phyloP scores from a whole-genome alignment of 2,888 invertebrate species.

The Amiota minor region DNA sequence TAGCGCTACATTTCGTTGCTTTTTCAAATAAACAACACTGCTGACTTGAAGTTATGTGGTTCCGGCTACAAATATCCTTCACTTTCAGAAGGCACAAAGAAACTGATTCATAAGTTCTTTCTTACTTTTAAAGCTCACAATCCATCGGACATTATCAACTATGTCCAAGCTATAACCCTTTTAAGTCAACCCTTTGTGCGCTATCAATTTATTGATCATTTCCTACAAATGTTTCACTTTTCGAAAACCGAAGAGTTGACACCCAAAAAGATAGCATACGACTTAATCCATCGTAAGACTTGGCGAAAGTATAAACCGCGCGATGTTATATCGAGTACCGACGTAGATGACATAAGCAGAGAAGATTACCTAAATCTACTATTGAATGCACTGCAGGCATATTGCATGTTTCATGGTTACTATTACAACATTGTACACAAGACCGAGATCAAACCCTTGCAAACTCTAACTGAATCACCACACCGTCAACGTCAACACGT shows the following conservation, averaged over 20 bases:
- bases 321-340: slow-evolving; percentile 7
- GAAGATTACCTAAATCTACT: slow-evolving; percentile 65
- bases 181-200: slow-evolving; percentile 66
- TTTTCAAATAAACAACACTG: slow-evolving; percentile 66
- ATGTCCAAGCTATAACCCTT: slow-evolving; percentile 58
- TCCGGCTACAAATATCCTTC: slow-evolving; percentile 62
- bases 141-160: slow-evolving; percentile 54
- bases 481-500: slow-evolving; percentile 49
- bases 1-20: slow-evolving; percentile 67
- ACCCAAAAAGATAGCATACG: slow-evolving; percentile 62
- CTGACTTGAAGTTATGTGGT: slow-evolving; percentile 60
- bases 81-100: slow-evolving; percentile 58
- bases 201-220: slow-evolving; percentile 65
- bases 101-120: slow-evolving; percentile 62
- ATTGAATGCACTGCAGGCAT: slow-evolving; percentile 61
- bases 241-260: slow-evolving; percentile 52
- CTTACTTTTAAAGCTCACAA: slow-evolving; percentile 62
- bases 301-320: slow-evolving; percentile 63
- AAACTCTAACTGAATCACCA: slow-evolving; percentile 48
- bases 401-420: slow-evolving; percentile 62
- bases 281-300: slow-evolving; percentile 59
- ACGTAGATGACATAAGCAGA: slow-evolving; percentile 49
- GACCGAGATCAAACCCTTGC: slow-evolving; percentile 44
- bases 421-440: slow-evolving; percentile 54
- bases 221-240: slow-evolving; percentile 63